Evolutionary conservation across 37 sponge, comb jelly and placozoan species (phyloP).

Genomic region (Bolinopsis microptera): DNA sequence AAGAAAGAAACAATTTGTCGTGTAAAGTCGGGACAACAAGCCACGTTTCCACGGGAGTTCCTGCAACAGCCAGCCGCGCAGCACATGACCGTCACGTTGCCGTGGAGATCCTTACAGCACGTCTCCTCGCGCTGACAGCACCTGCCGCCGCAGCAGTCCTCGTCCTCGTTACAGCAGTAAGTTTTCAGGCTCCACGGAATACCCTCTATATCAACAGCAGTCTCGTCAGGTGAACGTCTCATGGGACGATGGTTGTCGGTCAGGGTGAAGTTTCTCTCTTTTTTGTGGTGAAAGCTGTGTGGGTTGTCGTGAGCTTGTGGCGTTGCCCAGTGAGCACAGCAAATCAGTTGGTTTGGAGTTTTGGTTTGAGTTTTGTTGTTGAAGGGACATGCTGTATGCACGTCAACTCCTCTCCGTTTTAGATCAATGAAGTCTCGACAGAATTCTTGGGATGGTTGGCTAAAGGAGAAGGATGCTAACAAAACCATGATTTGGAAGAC

Average conservation of each 20-base stretch:
- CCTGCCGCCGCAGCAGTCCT: background rate
- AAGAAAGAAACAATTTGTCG: background rate
- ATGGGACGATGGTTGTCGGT: background rate
- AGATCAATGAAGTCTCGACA: background rate
- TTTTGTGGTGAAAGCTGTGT: background rate
- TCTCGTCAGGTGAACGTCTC: background rate
- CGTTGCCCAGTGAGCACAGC: background rate
- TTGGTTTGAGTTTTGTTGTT: background rate
- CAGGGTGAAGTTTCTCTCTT: background rate
- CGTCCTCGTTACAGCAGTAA: background rate
- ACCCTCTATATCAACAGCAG: background rate
- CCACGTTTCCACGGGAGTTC: background rate
- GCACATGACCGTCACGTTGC: background rate
- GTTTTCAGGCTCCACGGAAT: background rate
- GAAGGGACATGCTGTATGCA: background rate
- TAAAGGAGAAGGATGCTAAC: no score
- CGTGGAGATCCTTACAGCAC: background rate
- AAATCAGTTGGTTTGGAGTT: background rate
- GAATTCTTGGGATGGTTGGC: background rate
- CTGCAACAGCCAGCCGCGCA: background rate
- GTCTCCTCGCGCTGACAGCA: background rate
- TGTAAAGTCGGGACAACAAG: background rate
- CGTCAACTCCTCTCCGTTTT: background rate
- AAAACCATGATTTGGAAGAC: no score
- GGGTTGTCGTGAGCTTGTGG: background rate